phyloP scores from a whole-genome alignment of 2,888 invertebrate genomes.

The Heliconius sara region DNA sequence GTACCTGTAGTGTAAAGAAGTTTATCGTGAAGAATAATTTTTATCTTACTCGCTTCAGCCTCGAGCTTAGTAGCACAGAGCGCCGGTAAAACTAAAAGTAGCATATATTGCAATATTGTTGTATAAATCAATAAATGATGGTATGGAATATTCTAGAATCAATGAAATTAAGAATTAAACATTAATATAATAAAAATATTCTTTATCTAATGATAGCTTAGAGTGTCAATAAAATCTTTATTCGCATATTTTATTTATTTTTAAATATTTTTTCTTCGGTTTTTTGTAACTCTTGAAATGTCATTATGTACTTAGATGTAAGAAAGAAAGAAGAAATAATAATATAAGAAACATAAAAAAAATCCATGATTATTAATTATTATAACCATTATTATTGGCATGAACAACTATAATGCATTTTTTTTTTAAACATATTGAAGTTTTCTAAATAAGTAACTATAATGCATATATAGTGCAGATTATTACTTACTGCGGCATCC shows the following conservation, averaged over 20 bases:
- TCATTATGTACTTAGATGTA: no score
- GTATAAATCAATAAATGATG: slow-evolving; percentile 1
- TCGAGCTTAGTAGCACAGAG: slow-evolving; percentile 22
- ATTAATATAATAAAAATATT: no score
- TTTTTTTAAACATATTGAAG: no score
- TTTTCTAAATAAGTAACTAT: no score
- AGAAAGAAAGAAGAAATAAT: no score
- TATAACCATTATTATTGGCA: background rate
- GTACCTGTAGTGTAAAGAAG: slow-evolving; percentile 20
- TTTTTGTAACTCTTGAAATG: no score
- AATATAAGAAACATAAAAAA: no score
- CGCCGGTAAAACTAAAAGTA: slow-evolving; percentile 19
- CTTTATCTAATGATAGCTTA: background rate
- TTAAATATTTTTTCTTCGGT: no score
- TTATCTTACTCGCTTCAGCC: slow-evolving; percentile 19
- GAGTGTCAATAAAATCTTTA: no score
- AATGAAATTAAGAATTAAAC: background rate
- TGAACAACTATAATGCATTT: background rate
- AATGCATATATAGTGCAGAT: background rate
- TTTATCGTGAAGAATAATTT: slow-evolving; percentile 22
- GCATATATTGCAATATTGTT: slow-evolving; percentile 10
- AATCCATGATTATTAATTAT: no score
- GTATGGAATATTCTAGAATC: background rate
- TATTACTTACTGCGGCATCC: background rate
- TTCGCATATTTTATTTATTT: no score